Evolutionary conservation across 2,113 vertebrate genomes (phyloP).

Genomic region (Oplegnathus fasciatus): DNA sequence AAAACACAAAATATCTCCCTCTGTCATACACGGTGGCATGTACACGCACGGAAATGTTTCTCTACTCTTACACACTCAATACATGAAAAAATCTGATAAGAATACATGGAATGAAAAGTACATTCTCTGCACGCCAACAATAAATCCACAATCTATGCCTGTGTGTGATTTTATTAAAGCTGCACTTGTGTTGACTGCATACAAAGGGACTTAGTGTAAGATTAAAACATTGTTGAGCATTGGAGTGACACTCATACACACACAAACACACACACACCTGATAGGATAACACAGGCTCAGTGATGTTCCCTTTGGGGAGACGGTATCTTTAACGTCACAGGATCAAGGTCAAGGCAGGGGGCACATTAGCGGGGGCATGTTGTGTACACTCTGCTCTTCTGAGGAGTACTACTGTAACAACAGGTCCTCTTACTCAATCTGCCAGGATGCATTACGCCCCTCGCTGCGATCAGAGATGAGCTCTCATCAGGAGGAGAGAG

Average conservation of each 20-base stretch:
- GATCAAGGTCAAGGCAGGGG: slow-evolving; percentile 72
- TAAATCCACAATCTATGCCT: slow-evolving; percentile 55
- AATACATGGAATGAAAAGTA: slow-evolving; percentile 35
- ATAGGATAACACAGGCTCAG: slow-evolving; percentile 34
- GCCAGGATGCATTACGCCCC: slow-evolving; percentile 46
- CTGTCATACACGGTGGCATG: slow-evolving; percentile 7
- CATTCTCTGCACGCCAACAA: slow-evolving; percentile 20
- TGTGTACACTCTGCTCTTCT: slow-evolving; percentile 45
- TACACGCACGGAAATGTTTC: slow-evolving; percentile 32
- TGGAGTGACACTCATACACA: slow-evolving; percentile 6
- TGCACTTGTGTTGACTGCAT: slow-evolving; percentile 34
- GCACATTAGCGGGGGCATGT: slow-evolving; percentile 18
- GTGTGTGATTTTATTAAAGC: slow-evolving; percentile 41
- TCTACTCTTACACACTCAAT: slow-evolving; percentile 18
- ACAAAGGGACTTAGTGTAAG: slow-evolving; percentile 48
- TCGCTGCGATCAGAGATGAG: slow-evolving; percentile 58
- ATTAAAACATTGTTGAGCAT: slow-evolving; percentile 42
- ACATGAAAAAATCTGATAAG: slow-evolving; percentile 47
- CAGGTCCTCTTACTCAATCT: slow-evolving; percentile 66
- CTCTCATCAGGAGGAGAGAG: slow-evolving; percentile 66
- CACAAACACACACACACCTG: slow-evolving; percentile 56
- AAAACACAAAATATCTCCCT: slow-evolving; percentile 59
- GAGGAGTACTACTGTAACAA: slow-evolving; percentile 63
- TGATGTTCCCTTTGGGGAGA: slow-evolving; percentile 38
- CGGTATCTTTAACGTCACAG: slow-evolving; percentile 53